Conservation (phyloP, 2,888 invertebrate genomes). For the Chydorus sphaericus region DNA sequence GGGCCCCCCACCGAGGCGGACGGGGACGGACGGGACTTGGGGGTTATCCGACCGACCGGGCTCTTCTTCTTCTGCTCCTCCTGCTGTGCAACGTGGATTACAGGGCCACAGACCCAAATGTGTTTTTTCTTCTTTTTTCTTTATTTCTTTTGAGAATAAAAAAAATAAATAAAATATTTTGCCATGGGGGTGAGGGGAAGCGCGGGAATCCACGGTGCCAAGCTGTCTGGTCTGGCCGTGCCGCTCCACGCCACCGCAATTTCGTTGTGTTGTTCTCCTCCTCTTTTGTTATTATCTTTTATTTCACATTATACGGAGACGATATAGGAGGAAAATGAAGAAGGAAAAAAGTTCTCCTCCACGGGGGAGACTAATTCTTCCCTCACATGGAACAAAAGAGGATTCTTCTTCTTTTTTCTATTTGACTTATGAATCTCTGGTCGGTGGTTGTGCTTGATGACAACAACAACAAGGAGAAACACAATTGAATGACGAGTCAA, state of each 20-base stretch:
- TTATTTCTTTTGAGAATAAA: too few species aligned
- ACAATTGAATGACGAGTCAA: too few species aligned
- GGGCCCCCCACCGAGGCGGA: too few species aligned
- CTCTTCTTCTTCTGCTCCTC: not conserved
- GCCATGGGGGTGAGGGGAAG: not conserved
- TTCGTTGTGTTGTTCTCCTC: too few species aligned
- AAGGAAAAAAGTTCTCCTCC: too few species aligned
- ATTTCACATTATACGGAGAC: not conserved
- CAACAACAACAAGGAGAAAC: not conserved
- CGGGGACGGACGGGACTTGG: too few species aligned
- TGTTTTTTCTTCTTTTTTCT: too few species aligned
- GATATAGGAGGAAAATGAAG: too few species aligned
- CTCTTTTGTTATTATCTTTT: not conserved
- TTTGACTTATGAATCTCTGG: too few species aligned
- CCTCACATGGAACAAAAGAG: not conserved
- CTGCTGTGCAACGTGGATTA: not conserved
- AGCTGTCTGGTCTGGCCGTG: constrained; percentile 15
- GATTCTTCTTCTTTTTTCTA: not conserved
- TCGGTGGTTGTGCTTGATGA: too few species aligned
- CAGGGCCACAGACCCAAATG: too few species aligned
- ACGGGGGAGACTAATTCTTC: constrained; percentile 3
- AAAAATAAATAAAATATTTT: too few species aligned
- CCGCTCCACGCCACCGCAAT: constrained; percentile 5
- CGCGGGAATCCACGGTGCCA: constrained; percentile 12
- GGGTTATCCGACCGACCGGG: not conserved